Evolutionary conservation across 2,888 invertebrate genomes (phyloP), one percentile per base, ranked within the genome.

Genomic region (Pseudolycoriella hygida): DNA sequence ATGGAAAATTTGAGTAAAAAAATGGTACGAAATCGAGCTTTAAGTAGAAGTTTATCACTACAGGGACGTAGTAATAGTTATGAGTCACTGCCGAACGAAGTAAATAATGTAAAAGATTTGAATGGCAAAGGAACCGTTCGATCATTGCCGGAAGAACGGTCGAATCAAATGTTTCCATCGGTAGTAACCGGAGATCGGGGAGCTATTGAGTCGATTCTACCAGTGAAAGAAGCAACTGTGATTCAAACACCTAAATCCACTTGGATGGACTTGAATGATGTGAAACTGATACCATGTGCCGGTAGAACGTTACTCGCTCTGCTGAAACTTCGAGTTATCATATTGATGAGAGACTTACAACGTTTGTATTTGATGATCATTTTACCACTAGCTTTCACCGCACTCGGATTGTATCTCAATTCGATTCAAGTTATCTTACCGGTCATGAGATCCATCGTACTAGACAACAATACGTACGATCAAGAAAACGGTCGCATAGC

Each of bases 1-100:
- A 77, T 80, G 51, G 80, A 81, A 52, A 80, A 81, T 50, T 67
- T 81, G 6, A 80, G 80, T 1, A 79, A 80, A 54, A 81, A 80
- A 60, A 70, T 82, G 61, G 80, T 81, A 41, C 64, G 80, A 45
- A 80, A 79, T 47, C 64, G 80, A 10, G 80, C 81, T 0, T 62
- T 81, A 42, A 80, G 80, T 52, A 66, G 81, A 50, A 80, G 80
- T 53, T 58, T 81, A 38, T 80, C 80, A 10, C 58, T 81, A 45
- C 81, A 81, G 56, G 80, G 80, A 58, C 80, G 80, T 58, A 80
- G 80, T 45, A 72, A 80, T 10, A 80, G 80, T 55, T 81, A 81
- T 57, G 80, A 81, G 67, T 79, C 79, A 47, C 62, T 81, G 44
- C 73, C 73, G 53, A 73, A 73, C 55, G 72, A 74, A 54, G 61